Evolutionary conservation across 2,888 invertebrate genomes (phyloP).

Genomic region (Drosophila pseudotakahashii): DNA sequence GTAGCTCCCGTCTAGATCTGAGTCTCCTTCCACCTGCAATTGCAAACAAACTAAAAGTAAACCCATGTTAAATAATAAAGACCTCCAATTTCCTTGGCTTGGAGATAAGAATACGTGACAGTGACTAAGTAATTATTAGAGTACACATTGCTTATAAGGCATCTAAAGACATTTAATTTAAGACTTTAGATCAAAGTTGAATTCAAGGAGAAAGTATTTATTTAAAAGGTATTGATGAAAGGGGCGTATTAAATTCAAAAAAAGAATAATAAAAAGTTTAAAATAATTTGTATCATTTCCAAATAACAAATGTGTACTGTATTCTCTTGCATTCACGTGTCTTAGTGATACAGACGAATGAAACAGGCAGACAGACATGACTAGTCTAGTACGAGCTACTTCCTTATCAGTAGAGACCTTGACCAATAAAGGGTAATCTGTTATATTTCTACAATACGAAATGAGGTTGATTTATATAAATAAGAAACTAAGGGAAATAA

Average conservation of each 20-base stretch:
- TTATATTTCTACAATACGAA: conserved; percentile 2
- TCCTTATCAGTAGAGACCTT: conserved; percentile 24
- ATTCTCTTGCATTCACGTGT: not conserved
- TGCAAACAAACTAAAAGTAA: conserved; percentile 1
- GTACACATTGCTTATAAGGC: not conserved
- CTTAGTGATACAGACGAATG: not conserved
- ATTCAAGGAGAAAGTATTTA: too few species aligned
- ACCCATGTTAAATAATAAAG: conserved; percentile 17
- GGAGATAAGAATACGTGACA: conserved; percentile 15
- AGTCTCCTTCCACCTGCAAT: conserved; percentile 16
- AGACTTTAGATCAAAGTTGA: too few species aligned
- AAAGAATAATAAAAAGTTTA: too few species aligned
- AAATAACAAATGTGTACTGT: not conserved
- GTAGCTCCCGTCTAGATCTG: conserved; percentile 1
- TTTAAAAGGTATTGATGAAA: too few species aligned
- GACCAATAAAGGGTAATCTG: conserved; percentile 6
- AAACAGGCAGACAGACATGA: not conserved
- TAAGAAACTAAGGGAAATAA: not conserved
- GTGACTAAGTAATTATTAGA: not conserved
- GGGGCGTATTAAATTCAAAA: too few species aligned
- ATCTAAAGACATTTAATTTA: not conserved
- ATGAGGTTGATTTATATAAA: not conserved
- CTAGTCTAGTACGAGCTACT: conserved; percentile 7
- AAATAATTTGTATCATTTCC: not conserved
- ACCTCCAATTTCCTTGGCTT: not conserved